Evolutionary conservation across 2,888 invertebrate species (phyloP).

Genomic region (Tetranychus piercei): DNA sequence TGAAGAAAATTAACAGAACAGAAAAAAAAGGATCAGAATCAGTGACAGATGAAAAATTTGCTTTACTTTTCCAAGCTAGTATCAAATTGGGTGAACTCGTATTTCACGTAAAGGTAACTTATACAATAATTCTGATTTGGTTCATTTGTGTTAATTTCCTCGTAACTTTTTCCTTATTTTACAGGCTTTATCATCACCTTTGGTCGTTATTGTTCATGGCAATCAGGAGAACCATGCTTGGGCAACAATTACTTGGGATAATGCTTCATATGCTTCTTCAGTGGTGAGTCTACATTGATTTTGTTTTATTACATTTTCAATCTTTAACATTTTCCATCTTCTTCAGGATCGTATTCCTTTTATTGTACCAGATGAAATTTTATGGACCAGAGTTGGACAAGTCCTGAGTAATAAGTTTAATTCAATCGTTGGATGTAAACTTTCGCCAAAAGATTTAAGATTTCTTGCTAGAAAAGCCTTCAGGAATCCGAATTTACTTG

Average conservation of each 20-base stretch:
- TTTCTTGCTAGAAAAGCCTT: constrained; percentile 82
- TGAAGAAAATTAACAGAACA: constrained; percentile 81
- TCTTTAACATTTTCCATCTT: no score
- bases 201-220: constrained; percentile 96
- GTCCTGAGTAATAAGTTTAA: constrained; percentile 80
- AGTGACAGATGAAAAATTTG: constrained; percentile 93
- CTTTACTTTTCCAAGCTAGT: constrained; percentile 74
- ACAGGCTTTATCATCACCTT: constrained; percentile 85
- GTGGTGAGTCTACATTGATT: constrained; percentile 52
- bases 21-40: constrained; percentile 94
- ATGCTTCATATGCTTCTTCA: constrained; percentile 45
- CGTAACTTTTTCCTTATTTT: constrained; percentile 21
- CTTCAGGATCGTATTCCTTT: constrained; percentile 43
- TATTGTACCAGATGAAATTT: constrained; percentile 71
- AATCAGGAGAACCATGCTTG: constrained; percentile 98
- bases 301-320: background rate
- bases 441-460: constrained; percentile 68
- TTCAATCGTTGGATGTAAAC: constrained; percentile 61
- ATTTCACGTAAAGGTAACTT: constrained; percentile 46
- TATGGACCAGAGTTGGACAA: constrained; percentile 71
- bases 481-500: constrained; percentile 35
- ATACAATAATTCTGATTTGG: background rate
- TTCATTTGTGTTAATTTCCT: background rate
- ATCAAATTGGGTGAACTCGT: constrained; percentile 74
- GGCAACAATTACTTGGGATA: constrained; percentile 98